Evolutionary conservation across 2,797 vertebrate genomes (phyloP).

Genomic region (Platalea minor): DNA sequence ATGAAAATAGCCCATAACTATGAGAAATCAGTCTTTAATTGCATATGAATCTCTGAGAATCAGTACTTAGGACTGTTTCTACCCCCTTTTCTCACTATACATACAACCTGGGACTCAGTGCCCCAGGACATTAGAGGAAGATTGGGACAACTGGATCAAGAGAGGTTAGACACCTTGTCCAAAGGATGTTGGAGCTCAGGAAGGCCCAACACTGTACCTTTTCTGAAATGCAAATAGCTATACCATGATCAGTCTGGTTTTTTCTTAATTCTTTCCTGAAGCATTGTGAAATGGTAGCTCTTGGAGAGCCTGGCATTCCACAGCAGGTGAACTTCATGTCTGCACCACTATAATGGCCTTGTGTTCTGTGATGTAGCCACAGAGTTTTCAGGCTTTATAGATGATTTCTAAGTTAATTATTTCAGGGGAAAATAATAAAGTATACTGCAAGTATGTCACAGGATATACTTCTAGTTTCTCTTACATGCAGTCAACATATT

Average conservation of each 20-base stretch:
- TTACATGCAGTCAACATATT: neutral
- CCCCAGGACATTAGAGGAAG: neutral
- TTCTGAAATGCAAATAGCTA: neutral
- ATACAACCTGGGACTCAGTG: neutral
- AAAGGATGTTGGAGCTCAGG: neutral
- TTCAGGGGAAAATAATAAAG: neutral
- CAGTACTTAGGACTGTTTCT: neutral
- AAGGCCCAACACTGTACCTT: neutral
- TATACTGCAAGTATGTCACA: neutral
- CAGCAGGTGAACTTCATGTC: neutral
- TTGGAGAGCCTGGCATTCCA: neutral
- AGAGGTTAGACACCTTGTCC: neutral
- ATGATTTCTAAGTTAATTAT: neutral
- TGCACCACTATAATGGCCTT: rapidly evolving
- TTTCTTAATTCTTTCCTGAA: neutral
- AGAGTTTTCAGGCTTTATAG: neutral
- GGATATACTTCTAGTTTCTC: neutral
- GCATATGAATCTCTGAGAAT: neutral
- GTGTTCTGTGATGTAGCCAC: neutral
- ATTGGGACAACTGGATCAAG: neutral
- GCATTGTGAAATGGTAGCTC: neutral
- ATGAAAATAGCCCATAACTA: neutral
- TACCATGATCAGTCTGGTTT: neutral
- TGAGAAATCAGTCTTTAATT: neutral
- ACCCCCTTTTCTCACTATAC: neutral